These are phyloP conservation scores for Ectemnius cavifrons DNA, from an alignment of 2,888 invertebrate genomes.

Conservation along the genomic window DNA sequence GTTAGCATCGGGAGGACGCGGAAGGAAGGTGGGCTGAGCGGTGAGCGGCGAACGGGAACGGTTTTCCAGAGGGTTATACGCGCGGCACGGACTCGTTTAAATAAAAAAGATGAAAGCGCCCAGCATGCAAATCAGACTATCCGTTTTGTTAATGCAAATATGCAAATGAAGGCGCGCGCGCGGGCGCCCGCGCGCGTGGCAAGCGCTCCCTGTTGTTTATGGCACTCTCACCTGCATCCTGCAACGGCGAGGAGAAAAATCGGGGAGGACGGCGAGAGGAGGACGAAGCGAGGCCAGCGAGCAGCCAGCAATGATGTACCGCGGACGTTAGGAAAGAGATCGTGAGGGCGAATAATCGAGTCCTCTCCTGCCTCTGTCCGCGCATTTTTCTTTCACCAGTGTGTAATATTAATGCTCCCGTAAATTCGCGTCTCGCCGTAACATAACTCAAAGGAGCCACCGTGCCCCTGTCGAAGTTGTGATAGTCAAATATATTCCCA, in stretches of 20 bases:
- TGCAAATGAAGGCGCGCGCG: constrained; percentile 59
- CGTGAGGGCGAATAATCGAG: constrained; percentile 59
- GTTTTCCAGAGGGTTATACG: constrained; percentile 44
- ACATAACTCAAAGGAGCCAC: constrained; percentile 17
- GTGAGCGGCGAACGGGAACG: constrained; percentile 20
- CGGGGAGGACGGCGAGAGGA: constrained; percentile 10
- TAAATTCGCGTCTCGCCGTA: constrained; percentile 37
- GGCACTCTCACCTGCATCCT: constrained; percentile 46
- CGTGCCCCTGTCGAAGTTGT: not conserved
- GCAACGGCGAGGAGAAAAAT: constrained; percentile 49
- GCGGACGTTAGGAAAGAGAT: constrained; percentile 33
- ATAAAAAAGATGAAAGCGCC: constrained; percentile 62
- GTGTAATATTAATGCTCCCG: constrained; percentile 42
- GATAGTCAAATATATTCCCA: not conserved
- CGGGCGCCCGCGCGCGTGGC: constrained; percentile 20
- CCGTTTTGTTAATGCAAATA: constrained; percentile 68
- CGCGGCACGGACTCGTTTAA: constrained; percentile 48
- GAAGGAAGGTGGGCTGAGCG: too few species aligned
- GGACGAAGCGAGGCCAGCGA: constrained; percentile 7
- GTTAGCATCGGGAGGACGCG: constrained; percentile 37
- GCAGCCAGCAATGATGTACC: constrained; percentile 45
- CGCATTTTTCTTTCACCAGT: constrained; percentile 31
- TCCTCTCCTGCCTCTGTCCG: constrained; percentile 35
- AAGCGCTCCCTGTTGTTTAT: constrained; percentile 59
- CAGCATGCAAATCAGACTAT: constrained; percentile 64